Conservation (phyloP, 2,797 vertebrate genomes). For the Xiphophorus birchmanni region DNA sequence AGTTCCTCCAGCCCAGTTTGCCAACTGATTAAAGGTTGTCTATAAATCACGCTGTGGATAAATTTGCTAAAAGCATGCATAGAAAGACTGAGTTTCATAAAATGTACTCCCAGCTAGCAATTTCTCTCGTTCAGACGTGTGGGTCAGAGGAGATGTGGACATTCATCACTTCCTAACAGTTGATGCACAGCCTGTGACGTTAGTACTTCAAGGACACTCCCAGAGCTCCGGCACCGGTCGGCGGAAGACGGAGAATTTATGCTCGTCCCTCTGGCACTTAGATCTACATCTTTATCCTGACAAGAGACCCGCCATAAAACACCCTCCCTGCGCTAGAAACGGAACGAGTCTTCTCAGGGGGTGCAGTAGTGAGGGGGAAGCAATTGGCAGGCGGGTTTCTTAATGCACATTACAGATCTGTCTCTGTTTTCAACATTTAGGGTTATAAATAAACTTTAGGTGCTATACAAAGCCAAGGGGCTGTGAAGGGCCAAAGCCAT, state of each 20-base stretch:
- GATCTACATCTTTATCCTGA: constrained; percentile 78
- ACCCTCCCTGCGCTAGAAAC: constrained; percentile 65
- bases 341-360: constrained; percentile 52
- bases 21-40: background rate
- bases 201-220: constrained; percentile 77
- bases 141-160: constrained; percentile 64
- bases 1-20: background rate
- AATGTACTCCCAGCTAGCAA: constrained; percentile 24
- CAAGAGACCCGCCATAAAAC: constrained; percentile 75
- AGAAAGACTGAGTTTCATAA: constrained; percentile 24
- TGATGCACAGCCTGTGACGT: constrained; percentile 71
- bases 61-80: constrained; percentile 2
- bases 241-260: constrained; percentile 76
- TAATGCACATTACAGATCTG: constrained; percentile 71
- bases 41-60: constrained; percentile 9
- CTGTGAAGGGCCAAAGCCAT: constrained; percentile 71
- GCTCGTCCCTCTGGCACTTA: constrained; percentile 72
- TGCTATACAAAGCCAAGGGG: constrained; percentile 56
- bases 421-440: constrained; percentile 80
- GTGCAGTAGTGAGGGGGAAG: constrained; percentile 7
- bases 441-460: constrained; percentile 76
- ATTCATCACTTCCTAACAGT: constrained; percentile 71
- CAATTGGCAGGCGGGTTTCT: constrained; percentile 61
- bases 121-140: constrained; percentile 53
- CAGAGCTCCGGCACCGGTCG: constrained; percentile 65